Percentiles rank a stretch among this genome's conserved stretches.
Conservation (phyloP, 2,797 vertebrate species). For the Cercopithecus neglectus region DNA sequence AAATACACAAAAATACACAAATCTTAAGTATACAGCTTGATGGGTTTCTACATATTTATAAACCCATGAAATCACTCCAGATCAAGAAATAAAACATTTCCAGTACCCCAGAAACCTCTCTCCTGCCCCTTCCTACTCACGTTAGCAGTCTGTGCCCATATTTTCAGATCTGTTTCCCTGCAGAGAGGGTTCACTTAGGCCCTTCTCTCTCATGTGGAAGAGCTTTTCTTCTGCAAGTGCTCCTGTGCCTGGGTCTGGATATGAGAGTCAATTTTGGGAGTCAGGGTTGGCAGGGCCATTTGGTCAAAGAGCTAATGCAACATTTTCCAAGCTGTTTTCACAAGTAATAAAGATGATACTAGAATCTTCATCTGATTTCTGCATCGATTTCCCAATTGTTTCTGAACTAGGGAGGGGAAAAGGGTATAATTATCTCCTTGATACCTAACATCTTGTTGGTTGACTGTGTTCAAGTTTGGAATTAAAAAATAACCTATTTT, state of each 20-base stretch:
- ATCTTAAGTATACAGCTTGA: not conserved
- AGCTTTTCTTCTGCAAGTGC: fast-evolving
- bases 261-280: not conserved
- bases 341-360: not conserved
- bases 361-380: not conserved
- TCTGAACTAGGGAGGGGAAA: not conserved
- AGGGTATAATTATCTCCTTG: not conserved
- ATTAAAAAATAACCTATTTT: not conserved
- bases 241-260: fast-evolving
- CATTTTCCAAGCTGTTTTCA: not conserved
- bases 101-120: not conserved
- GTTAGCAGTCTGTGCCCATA: not conserved
- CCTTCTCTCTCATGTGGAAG: too few relatives aligned
- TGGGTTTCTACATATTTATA: not conserved
- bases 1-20: not conserved
- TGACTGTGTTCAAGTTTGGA: not conserved
- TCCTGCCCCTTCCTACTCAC: not conserved
- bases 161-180: not conserved
- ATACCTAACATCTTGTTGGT: not conserved
- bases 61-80: not conserved
- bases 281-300: not conserved
- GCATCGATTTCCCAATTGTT: not conserved
- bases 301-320: not conserved
- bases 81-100: not conserved
- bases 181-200: not conserved